These are phyloP conservation scores for Hypsopygia costalis DNA, from an alignment of 2,888 invertebrate species.

Conservation along the genomic window DNA sequence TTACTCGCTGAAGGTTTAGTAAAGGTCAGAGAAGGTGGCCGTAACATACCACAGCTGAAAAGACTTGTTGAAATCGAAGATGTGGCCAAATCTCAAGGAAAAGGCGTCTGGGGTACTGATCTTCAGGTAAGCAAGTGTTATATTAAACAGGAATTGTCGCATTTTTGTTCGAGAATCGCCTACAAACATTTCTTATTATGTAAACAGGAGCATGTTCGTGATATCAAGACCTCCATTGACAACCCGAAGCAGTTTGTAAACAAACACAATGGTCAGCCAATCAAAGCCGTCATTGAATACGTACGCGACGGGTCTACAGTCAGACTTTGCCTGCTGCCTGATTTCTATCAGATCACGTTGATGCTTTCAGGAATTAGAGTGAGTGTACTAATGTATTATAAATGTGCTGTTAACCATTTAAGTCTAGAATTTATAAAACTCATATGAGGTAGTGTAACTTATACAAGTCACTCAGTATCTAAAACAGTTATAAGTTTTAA, in stretches of 20 bases:
- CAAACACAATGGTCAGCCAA: conserved; percentile 90
- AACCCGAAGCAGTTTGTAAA: conserved; percentile 87
- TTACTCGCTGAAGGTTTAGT: conserved; percentile 95
- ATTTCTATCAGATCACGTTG: conserved; percentile 94
- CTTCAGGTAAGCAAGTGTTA: conserved; percentile 49
- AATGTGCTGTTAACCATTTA: no score
- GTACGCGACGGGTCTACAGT: conserved; percentile 98
- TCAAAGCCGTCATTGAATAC: conserved; percentile 97
- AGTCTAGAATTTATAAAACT: no score
- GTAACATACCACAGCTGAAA: conserved; percentile 83
- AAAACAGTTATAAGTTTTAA: no score
- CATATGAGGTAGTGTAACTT: no score
- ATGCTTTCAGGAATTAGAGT: conserved; percentile 97
- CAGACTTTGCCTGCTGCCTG: conserved; percentile 93
- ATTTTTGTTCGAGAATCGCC: no score
- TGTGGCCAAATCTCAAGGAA: conserved; percentile 91
- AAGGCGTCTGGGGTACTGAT: conserved; percentile 88
- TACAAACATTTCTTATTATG: background rate
- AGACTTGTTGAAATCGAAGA: conserved; percentile 93
- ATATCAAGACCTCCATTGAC: conserved; percentile 94
- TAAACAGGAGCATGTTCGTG: conserved; percentile 86
- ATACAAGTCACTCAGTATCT: no score
- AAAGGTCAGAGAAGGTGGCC: conserved; percentile 83
- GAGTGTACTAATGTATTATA: conserved; percentile 34
- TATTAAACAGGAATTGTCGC: no score